phyloP scores from a whole-genome alignment of 1,140 invertebrate genomes.

The Drosophila tristis region DNA sequence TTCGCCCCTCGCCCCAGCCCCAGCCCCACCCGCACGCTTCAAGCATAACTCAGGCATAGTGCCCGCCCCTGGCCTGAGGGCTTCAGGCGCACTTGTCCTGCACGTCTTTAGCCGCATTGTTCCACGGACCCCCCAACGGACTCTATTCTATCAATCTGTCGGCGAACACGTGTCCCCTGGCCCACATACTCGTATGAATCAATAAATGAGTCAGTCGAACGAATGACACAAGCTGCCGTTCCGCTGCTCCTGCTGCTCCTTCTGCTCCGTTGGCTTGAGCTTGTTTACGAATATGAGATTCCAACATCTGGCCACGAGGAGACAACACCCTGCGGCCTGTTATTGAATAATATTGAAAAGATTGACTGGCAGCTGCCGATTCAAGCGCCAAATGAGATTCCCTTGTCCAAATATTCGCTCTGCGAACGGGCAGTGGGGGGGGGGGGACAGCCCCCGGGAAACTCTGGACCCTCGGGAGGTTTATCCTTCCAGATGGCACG shows the following conservation, averaged over 20 bases:
- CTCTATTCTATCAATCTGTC: slow-evolving; percentile 25
- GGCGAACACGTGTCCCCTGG: slow-evolving; percentile 40
- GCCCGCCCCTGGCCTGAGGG: neutral
- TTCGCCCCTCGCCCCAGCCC: no score
- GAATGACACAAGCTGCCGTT: slow-evolving; percentile 59
- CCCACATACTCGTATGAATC: slow-evolving; percentile 43
- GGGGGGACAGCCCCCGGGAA: neutral
- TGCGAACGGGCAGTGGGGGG: no score
- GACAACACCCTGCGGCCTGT: slow-evolving; percentile 31
- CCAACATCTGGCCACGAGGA: slow-evolving; percentile 55
- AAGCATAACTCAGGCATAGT: no score
- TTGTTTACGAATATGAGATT: slow-evolving; percentile 70
- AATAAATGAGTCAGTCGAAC: slow-evolving; percentile 73
- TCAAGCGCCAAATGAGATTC: slow-evolving; percentile 26
- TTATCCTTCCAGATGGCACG: no score
- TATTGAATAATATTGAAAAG: slow-evolving; percentile 59
- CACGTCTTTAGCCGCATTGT: slow-evolving; percentile 23
- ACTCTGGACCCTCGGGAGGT: no score
- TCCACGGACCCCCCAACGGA: neutral
- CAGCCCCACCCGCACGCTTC: no score
- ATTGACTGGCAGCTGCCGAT: slow-evolving; percentile 49
- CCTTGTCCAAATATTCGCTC: neutral
- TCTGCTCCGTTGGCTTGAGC: slow-evolving; percentile 38
- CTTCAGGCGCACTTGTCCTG: slow-evolving; percentile 15
- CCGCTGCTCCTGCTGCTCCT: no score